phyloP scores from a whole-genome alignment of 2,113 vertebrate species.

The Maccullochella peelii region DNA sequence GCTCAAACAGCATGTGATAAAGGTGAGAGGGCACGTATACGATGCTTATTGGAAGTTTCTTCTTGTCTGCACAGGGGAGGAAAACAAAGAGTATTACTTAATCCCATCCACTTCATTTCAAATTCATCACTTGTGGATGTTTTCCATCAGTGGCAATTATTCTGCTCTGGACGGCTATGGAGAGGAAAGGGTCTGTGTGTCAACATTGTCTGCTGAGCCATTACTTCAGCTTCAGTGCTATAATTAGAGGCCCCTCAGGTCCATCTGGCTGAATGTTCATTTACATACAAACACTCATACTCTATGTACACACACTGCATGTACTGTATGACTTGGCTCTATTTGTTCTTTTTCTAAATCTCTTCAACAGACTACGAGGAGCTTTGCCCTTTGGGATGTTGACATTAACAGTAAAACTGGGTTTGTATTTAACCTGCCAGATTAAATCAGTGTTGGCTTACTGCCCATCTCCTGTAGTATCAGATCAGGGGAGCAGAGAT shows the following conservation, averaged over 20 bases:
- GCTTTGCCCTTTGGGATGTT: background rate
- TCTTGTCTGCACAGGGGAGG: constrained; percentile 77
- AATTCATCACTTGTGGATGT: constrained; percentile 26
- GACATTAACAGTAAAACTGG: background rate
- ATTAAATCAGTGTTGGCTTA: constrained; percentile 72
- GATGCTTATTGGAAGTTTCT: constrained; percentile 87
- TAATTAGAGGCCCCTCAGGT: constrained; percentile 63
- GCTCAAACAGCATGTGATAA: constrained; percentile 97
- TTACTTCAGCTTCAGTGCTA: constrained; percentile 44
- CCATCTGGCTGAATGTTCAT: constrained; percentile 36
- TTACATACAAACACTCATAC: constrained; percentile 23
- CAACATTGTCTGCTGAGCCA: constrained; percentile 60
- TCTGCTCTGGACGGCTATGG: constrained; percentile 11
- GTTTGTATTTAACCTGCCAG: background rate
- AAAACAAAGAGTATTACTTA: constrained; percentile 15
- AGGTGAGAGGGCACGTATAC: constrained; percentile 96
- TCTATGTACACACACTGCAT: constrained; percentile 9
- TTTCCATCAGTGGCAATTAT: constrained; percentile 30
- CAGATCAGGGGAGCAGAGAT: constrained; percentile 90
- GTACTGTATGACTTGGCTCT: background rate
- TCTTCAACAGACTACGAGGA: background rate
- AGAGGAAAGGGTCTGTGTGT: constrained; percentile 49
- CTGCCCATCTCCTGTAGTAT: constrained; percentile 88
- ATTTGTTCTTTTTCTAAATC: background rate
- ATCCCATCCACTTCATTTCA: constrained; percentile 37